Evolutionary conservation across 2,888 invertebrate genomes (phyloP), one percentile per base, ranked within the genome.

Genomic region (Cheilosia variabilis): DNA sequence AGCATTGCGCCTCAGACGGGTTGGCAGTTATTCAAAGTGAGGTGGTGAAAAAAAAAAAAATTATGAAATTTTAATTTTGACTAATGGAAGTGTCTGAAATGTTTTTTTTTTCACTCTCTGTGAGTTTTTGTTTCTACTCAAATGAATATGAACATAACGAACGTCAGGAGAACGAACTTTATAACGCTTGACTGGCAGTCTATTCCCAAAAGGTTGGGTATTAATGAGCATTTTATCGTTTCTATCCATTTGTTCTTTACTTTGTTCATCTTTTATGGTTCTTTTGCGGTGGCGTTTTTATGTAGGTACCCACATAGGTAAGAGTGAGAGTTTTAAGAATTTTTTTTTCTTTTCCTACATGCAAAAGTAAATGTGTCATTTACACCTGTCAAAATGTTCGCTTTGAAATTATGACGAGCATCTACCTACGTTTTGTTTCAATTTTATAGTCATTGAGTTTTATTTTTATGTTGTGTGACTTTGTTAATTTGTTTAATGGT

Each of bases 51-150:
- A 37, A 37, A 37, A 37, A 37, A 72, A 86, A 77, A 86, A 86
- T 86, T 81, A 86, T 86, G 62, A 76, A 86, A 76, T 86, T 86
- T 86, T 86, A 86, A 86, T 86, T 86, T 86, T 76, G 86, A 86
- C 80, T 86, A 86, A 86, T 86, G 86, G 86, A 81, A 86, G 77
- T 69, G 63, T 79, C 72, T 75, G 45, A 65, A 79, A 19, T 53
- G 43, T 72, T 27, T 50, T 37, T 55, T 45, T 55, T 34, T 9
- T 9, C 2, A 2, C 31, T 60, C 10, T 37, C 24, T 10, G 34
- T 52, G 17, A 22, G 15, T 1, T 34, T 63, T 58, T 34, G 10
- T 31, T 43, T 31, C 15, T 22, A 19, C 24, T 10, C 43, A 53
- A 68, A 31, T 47, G 60, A 68, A 31, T 58, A 66, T 52, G 22